These are phyloP conservation scores for Ctenopoma multispine DNA, from an alignment of 2,797 vertebrate genomes.

Conservation along the genomic window DNA sequence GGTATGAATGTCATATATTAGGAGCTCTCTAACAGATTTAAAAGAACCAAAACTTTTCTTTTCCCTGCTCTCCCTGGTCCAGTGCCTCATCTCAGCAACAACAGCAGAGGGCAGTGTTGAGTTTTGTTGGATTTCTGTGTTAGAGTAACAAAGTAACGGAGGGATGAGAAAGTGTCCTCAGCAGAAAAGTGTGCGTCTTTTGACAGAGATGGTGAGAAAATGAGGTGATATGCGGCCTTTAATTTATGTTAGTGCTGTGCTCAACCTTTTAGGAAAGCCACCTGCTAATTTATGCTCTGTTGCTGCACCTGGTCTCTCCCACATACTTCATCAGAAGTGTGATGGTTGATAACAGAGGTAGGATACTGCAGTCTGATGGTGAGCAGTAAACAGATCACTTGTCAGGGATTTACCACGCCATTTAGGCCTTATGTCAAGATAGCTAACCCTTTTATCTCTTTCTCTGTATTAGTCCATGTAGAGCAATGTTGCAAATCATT, in stretches of 20 bases:
- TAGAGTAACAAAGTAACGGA: background rate
- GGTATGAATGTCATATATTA: background rate
- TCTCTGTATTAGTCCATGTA: background rate
- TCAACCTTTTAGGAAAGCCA: slow-evolving; percentile 1
- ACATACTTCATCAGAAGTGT: background rate
- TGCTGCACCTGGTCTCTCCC: background rate
- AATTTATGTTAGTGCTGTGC: background rate
- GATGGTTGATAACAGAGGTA: background rate
- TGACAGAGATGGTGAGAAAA: background rate
- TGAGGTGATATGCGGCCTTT: background rate
- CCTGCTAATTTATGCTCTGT: background rate
- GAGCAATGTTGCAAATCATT: background rate
- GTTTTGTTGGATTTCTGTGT: slow-evolving; percentile 5
- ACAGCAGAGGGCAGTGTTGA: slow-evolving; percentile 75
- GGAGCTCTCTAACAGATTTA: background rate
- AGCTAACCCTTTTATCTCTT: background rate
- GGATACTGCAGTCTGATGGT: background rate
- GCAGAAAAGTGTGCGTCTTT: background rate
- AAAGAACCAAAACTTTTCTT: background rate
- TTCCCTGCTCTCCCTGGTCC: background rate
- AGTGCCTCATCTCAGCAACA: background rate
- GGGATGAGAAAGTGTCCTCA: background rate
- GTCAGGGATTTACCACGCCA: background rate
- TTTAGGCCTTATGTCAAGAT: background rate
- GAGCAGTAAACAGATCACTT: background rate